Base-by-base conservation (phyloP, 2,888 invertebrate species). In the Aporophyla nigra region DNA sequence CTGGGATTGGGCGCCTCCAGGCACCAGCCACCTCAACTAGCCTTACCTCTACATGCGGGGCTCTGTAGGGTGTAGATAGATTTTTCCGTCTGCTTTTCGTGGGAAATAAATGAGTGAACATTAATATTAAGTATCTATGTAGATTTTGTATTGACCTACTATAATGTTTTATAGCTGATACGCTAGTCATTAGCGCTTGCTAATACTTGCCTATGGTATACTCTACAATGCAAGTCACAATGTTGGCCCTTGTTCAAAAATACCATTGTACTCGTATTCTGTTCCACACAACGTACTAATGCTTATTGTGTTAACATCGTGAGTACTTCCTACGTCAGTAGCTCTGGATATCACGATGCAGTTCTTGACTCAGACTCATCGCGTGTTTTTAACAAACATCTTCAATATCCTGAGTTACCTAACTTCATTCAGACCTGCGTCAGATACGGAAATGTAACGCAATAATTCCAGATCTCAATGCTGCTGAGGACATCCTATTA, bases 391-490 rank as follows among this genome's bases (percentile, higher is more conserved):
- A 43, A 58, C 33, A 66, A 63, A 82, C 53, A 24, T 63, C 70
- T 76, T 54, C 70, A 72, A 70, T 68, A 56, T 53, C 59, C 71
- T 73, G 46, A 5, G 51, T 79, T 76, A 69, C 54, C 40, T 56
- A 62, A 78, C 49, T 62, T 69, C 53, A 61, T 53, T 40, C 21
- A 58, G 21, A 49, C n/a, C 62, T 70, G 63, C 75, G 71, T 85
- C 68, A 81, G 58, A 76, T 46, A 74, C 58, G 84, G 81, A 86
- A 86, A 80, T 74, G 24, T 71, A 46, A 83, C 56, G 61, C 46
- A 63, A 78, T 58, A 63, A 40, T 58, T 66, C 58, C 24, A 71
- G 51, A 63, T 71, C n/a, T 75, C 74, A 78, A 73, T 82, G 75
- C 43, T 75, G n/a, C 68, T 75, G 59, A 77, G 53, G 67, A 85